Base-by-base conservation (phyloP, 2,888 invertebrate genomes). In the Phyto melanocephala region DNA sequence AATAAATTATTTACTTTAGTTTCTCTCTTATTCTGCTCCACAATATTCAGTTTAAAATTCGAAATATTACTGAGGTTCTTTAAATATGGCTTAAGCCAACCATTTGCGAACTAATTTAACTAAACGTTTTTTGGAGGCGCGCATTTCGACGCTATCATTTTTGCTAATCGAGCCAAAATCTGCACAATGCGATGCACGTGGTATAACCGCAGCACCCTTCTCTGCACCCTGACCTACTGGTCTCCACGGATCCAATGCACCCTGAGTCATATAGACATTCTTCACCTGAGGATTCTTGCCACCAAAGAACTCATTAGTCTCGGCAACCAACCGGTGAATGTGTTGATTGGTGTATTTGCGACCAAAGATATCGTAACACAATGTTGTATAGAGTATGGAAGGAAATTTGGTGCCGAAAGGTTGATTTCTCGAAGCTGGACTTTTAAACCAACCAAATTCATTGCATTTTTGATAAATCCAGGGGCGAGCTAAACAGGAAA, bases 391-490 rank as follows among this genome's bases (percentile, higher is more conserved):
- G 2, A 89, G 77, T 1, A 85, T 81, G 13, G 86, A 86, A 1
- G 91, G 91, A 76, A 90, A 90, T 42, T 86, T 87, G 3, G 56
- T 86, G 20, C 91, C 90, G 13, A 93, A 93, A 0, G 95, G 94
- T 80, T 94, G 94, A 0, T 91, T 87, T 0, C 86, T 62, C 10
- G 94, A 93, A 80, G 92, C 93, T 0, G 96, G 94, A 2, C 95
- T 94, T 92, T 96, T 96, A 91, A 93, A 96, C 92, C 94, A 97
- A 71, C 96, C 97, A 89, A 94, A 97, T 92, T 97, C 96, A 65
- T 94, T 95, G 89, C 97, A 97, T 0, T 96, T 96, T 91, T 97
- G 97, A 89, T 95, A 96, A 1, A 92, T 93, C 96, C 97, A 97
- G 58, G 94, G 93, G 0, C 96, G 93, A 89, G 92, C 95, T 95